phyloP scores from a whole-genome alignment of 2,797 vertebrate genomes.

The Rhinichthys osculus region DNA sequence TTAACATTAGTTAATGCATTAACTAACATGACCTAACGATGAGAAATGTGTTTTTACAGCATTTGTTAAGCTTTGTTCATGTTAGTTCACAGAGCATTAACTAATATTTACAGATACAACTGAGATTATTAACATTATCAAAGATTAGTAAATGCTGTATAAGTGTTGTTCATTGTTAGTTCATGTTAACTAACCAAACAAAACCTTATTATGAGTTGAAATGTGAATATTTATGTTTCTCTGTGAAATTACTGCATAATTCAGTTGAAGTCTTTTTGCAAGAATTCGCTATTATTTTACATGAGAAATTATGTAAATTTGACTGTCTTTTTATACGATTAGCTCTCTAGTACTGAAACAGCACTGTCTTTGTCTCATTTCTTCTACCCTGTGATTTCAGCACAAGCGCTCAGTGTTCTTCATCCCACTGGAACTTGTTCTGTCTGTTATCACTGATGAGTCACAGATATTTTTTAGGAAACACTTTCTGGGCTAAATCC shows the following conservation, averaged over 20 bases:
- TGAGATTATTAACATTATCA: not conserved
- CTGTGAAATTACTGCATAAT: constrained; percentile 64
- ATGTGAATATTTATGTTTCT: not conserved
- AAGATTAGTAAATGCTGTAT: not conserved
- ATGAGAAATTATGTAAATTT: constrained; percentile 55
- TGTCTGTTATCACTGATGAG: constrained; percentile 26
- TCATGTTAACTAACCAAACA: not conserved
- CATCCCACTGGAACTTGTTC: constrained; percentile 20
- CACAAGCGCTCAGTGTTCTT: constrained; percentile 45
- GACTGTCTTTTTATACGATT: constrained; percentile 27
- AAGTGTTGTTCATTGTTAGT: not conserved
- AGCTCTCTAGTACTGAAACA: constrained; percentile 46
- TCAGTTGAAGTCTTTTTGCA: constrained; percentile 51
- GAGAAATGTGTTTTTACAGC: not conserved
- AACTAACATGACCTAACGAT: not conserved
- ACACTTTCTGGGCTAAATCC: constrained; percentile 8
- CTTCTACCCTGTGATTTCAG: constrained; percentile 35
- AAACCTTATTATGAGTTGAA: not conserved
- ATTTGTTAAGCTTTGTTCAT: not conserved
- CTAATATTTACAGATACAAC: not conserved
- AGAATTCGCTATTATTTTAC: constrained; percentile 51
- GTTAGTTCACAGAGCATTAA: not conserved
- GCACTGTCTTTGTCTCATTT: constrained; percentile 52
- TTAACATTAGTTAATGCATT: not conserved
- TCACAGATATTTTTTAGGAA: constrained; percentile 26